These are phyloP conservation scores for Trichoplusia ni DNA, from an alignment of 1,140 invertebrate species.

Conservation along the genomic window DNA sequence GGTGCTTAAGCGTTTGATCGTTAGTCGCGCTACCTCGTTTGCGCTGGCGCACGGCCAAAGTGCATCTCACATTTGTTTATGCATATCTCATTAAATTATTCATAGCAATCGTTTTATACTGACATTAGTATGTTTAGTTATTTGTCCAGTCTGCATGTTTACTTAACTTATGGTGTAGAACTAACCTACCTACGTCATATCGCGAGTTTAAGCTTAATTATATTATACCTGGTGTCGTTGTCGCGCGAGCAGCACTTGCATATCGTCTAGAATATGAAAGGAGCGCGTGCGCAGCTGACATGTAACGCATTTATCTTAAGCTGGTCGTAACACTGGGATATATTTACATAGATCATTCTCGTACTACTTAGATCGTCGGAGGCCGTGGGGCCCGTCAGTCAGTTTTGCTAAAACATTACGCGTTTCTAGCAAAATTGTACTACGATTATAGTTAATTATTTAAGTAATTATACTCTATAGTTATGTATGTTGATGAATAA, in stretches of 20 bases:
- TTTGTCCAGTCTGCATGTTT: conserved; percentile 11
- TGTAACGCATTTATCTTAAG: not conserved
- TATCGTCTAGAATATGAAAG: no score
- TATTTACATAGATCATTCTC: not conserved
- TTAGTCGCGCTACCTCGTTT: not conserved
- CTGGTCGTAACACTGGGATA: not conserved
- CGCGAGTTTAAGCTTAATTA: conserved; percentile 1
- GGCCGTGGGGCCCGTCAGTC: not conserved
- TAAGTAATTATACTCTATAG: conserved; percentile 30
- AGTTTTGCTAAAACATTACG: not conserved
- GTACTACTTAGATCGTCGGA: not conserved
- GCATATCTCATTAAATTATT: not conserved
- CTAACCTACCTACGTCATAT: not conserved
- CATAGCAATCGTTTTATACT: not conserved
- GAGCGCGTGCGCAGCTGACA: no score
- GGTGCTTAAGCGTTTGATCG: not conserved
- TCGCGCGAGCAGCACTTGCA: not conserved
- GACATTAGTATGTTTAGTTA: not conserved
- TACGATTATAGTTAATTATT: conserved; percentile 25
- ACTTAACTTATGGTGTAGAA: not conserved
- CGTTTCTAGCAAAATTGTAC: not conserved
- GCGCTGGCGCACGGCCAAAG: no score
- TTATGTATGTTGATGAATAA: conserved; percentile 47
- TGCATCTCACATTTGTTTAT: no score
- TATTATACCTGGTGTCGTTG: not conserved